phyloP scores from a whole-genome alignment of 2,113 vertebrate genomes.

The Brevimyrus niger region DNA sequence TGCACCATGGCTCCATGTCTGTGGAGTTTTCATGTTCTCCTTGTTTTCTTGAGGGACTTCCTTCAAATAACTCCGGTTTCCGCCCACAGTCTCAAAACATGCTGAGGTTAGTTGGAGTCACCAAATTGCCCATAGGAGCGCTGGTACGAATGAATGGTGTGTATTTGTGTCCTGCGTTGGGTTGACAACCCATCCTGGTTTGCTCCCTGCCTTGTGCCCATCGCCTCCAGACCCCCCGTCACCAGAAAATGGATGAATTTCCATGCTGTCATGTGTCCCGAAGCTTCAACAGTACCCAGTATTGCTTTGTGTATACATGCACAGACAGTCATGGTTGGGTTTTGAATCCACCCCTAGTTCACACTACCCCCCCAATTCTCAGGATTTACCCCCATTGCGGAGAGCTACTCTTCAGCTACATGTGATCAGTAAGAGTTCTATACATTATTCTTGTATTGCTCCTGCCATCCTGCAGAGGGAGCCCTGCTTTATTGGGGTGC shows the following conservation, averaged over 20 bases:
- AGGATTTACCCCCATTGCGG: neutral
- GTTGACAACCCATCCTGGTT: neutral
- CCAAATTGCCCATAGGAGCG: too few species aligned
- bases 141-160: too few species aligned
- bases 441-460: neutral
- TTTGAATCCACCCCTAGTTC: neutral
- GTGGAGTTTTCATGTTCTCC: too few species aligned
- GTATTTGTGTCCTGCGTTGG: neutral
- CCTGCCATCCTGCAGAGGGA: neutral
- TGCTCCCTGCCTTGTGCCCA: neutral
- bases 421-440: neutral
- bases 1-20: too few species aligned
- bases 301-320: neutral
- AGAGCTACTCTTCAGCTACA: neutral
- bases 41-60: too few species aligned
- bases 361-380: neutral
- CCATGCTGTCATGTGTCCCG: neutral
- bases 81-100: too few species aligned
- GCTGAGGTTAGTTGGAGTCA: too few species aligned
- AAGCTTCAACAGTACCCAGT: neutral
- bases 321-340: neutral
- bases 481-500: neutral
- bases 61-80: too few species aligned
- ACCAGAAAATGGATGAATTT: neutral
- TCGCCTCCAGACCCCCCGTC: neutral